Evolutionary conservation across 2,113 vertebrate genomes (phyloP).

Genomic region (Piprites chloris): DNA sequence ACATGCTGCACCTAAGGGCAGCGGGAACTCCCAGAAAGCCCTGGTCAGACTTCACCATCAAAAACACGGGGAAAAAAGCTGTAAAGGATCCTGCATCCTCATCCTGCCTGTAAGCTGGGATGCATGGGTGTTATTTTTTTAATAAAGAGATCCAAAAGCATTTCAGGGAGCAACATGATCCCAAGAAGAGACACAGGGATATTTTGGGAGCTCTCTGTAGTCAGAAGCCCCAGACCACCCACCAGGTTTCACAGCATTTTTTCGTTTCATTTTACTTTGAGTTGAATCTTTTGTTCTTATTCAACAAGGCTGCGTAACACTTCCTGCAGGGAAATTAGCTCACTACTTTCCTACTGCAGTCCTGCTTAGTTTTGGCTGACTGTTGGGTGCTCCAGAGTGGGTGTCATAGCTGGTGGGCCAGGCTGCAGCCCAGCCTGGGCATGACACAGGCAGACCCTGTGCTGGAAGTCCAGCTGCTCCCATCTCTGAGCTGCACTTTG

Average conservation of each 20-base stretch:
- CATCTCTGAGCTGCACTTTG: background rate
- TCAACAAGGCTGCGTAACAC: background rate
- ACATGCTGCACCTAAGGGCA: background rate
- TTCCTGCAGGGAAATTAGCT: background rate
- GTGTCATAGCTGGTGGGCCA: accelerated
- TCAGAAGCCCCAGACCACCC: background rate
- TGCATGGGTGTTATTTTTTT: background rate
- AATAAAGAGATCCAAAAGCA: background rate
- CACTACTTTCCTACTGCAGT: background rate
- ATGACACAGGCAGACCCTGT: background rate
- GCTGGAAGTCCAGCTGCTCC: too few relatives aligned
- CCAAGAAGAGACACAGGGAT: background rate
- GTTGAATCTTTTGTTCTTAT: background rate
- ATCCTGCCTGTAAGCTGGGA: background rate
- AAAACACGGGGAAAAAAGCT: background rate
- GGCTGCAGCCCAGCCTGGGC: background rate
- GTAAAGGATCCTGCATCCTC: background rate
- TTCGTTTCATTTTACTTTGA: background rate
- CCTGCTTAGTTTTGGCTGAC: background rate
- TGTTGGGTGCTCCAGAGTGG: background rate
- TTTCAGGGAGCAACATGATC: background rate
- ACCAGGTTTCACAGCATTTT: background rate
- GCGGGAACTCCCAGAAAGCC: background rate
- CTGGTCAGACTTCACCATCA: background rate
- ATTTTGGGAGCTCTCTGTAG: background rate